Percentiles rank a stretch among this genome's conserved stretches.
Evolutionary conservation across 2,888 invertebrate genomes (phyloP).

Genomic region (Aspidiotus rigidus): DNA sequence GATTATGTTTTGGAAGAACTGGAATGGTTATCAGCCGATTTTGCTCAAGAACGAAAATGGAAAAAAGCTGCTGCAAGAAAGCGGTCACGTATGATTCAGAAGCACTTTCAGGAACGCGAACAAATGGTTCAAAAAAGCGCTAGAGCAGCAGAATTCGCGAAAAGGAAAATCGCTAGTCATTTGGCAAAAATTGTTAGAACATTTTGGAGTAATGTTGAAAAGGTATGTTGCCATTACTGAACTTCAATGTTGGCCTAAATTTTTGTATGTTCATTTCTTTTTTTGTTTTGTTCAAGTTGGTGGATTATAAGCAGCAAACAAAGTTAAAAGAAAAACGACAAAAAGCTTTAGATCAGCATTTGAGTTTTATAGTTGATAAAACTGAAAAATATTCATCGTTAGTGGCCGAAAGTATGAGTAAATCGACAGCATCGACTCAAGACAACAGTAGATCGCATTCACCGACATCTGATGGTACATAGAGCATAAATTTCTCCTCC

Average conservation of each 20-base stretch:
- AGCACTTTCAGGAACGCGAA: constrained; percentile 84
- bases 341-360: constrained; percentile 87
- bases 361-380: constrained; percentile 95
- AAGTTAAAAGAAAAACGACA: constrained; percentile 89
- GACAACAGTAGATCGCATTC: constrained; percentile 39
- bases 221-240: constrained; percentile 47
- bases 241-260: not conserved
- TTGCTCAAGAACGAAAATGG: constrained; percentile 95
- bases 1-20: constrained; percentile 97
- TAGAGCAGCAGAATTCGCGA: constrained; percentile 77
- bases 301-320: constrained; percentile 86
- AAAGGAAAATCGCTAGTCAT: constrained; percentile 76
- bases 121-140: constrained; percentile 80
- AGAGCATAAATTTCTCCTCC: constrained; percentile 3
- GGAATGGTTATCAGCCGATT: constrained; percentile 97
- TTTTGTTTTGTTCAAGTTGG: constrained; percentile 51
- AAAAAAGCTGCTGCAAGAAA: constrained; percentile 92
- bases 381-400: constrained; percentile 93
- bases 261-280: not conserved
- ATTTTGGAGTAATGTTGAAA: constrained; percentile 95
- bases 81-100: constrained; percentile 83
- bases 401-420: constrained; percentile 77
- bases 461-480: constrained; percentile 28
- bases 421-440: constrained; percentile 39
- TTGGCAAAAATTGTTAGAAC: constrained; percentile 87